These are phyloP conservation scores for Anolis sagrei DNA, from an alignment of 2,113 vertebrate species.

Conservation along the genomic window DNA sequence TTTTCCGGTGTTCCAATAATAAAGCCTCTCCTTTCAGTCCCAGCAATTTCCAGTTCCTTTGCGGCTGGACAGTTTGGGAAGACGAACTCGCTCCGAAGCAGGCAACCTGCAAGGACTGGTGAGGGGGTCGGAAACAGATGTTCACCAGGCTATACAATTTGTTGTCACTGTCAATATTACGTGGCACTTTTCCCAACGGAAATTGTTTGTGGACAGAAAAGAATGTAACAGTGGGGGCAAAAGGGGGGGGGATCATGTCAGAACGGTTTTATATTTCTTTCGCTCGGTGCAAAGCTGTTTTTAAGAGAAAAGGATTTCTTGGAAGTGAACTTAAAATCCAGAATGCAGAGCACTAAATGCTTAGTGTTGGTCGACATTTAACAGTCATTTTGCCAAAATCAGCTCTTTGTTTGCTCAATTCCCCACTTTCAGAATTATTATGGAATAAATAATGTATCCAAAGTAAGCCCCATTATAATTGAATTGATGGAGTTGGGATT, in stretches of 20 bases:
- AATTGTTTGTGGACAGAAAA: conserved; percentile 78
- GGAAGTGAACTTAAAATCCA: conserved; percentile 31
- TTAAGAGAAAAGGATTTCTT: conserved; percentile 56
- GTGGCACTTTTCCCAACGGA: conserved; percentile 81
- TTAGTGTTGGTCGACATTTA: not conserved
- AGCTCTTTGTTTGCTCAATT: conserved; percentile 30
- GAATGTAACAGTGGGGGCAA: conserved; percentile 64
- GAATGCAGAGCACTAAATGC: conserved; percentile 34
- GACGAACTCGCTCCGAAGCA: conserved; percentile 61
- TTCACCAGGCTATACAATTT: conserved; percentile 79
- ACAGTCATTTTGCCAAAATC: not conserved
- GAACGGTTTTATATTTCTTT: conserved; percentile 59
- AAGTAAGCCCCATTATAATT: not conserved
- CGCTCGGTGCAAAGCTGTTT: conserved; percentile 55
- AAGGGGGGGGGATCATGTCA: conserved; percentile 74
- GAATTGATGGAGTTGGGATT: too few species aligned
- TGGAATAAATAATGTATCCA: conserved; percentile 31
- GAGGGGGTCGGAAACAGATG: conserved; percentile 89
- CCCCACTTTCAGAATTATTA: conserved; percentile 3
- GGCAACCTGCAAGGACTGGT: conserved; percentile 72
- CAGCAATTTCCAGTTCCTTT: conserved; percentile 84
- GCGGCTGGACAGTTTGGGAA: conserved; percentile 70
- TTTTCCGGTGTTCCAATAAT: conserved; percentile 86
- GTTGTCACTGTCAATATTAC: conserved; percentile 79
- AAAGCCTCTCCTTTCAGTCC: conserved; percentile 68